These are phyloP conservation scores for Sylvicapra grimmia DNA, from an alignment of 2,113 vertebrate genomes.

Conservation along the genomic window DNA sequence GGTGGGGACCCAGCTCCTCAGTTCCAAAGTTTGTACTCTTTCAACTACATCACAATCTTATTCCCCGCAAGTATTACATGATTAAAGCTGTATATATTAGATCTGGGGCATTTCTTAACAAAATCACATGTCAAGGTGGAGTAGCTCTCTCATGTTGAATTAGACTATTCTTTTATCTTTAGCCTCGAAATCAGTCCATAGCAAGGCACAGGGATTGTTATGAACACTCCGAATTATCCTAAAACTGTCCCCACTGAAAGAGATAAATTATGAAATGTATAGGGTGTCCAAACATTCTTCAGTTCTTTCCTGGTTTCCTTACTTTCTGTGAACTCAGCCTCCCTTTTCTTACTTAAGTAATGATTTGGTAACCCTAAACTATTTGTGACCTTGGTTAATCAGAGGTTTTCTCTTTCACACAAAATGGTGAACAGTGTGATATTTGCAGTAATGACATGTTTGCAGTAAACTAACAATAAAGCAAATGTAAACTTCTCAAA, in stretches of 20 bases:
- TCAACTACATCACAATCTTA: not conserved
- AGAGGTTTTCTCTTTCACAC: not conserved
- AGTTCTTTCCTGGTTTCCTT: not conserved
- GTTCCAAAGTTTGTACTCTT: not conserved
- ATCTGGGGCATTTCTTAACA: not conserved
- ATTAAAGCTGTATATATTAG: not conserved
- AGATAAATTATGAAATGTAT: not conserved
- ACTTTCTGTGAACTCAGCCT: not conserved
- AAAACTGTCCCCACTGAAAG: not conserved
- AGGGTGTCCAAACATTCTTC: not conserved
- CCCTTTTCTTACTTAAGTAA: not conserved
- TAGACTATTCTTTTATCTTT: not conserved
- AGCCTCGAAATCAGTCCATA: not conserved
- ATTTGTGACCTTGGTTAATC: not conserved
- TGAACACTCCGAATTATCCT: not conserved
- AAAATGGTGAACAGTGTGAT: not conserved
- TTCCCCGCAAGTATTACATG: not conserved
- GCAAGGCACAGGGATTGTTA: not conserved
- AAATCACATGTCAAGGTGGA: not conserved
- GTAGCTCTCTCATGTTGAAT: not conserved
- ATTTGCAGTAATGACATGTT: not conserved
- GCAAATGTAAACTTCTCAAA: not conserved
- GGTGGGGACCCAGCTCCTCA: not conserved
- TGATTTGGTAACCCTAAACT: not conserved
- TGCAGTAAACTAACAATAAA: constrained; percentile 5